Evolutionary conservation across 2,888 invertebrate species (phyloP).

Genomic region (Agriopis leucophaearia): DNA sequence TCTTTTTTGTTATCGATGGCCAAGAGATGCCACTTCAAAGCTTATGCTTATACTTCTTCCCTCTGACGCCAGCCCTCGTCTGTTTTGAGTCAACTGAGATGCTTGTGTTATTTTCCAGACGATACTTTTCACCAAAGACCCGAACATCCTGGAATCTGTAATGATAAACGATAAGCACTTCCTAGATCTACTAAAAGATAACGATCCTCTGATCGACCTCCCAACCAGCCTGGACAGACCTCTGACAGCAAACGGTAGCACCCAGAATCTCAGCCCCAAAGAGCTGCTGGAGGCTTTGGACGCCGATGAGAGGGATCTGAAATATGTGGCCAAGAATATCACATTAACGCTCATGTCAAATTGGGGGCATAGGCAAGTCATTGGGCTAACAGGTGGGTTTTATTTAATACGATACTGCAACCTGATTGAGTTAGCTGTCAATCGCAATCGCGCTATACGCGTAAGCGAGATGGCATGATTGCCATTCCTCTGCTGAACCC

Average conservation of each 20-base stretch:
- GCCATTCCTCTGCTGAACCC: no score
- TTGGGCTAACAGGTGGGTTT: slow-evolving; percentile 85
- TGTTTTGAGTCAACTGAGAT: no score
- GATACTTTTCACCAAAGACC: slow-evolving; percentile 93
- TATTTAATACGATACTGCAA: background rate
- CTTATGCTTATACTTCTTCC: no score
- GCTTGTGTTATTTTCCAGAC: slow-evolving; percentile 86
- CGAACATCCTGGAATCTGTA: slow-evolving; percentile 88
- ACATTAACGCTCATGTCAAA: slow-evolving; percentile 87
- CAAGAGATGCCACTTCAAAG: no score
- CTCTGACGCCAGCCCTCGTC: no score
- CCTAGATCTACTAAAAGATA: slow-evolving; percentile 75
- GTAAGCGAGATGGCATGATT: background rate
- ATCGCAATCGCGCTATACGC: background rate
- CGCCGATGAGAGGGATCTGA: slow-evolving; percentile 58
- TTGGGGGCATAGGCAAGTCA: slow-evolving; percentile 87
- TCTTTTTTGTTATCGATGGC: no score
- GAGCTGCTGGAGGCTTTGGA: slow-evolving; percentile 55
- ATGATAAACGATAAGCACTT: slow-evolving; percentile 76
- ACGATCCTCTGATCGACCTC: slow-evolving; percentile 64
- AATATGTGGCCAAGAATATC: slow-evolving; percentile 75
- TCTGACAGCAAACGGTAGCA: slow-evolving; percentile 84
- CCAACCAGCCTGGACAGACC: slow-evolving; percentile 78
- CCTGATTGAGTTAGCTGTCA: background rate
- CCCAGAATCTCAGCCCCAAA: slow-evolving; percentile 61